Conservation (phyloP, 92 coral and sea anemone species). For the Heliopora coerulea region DNA sequence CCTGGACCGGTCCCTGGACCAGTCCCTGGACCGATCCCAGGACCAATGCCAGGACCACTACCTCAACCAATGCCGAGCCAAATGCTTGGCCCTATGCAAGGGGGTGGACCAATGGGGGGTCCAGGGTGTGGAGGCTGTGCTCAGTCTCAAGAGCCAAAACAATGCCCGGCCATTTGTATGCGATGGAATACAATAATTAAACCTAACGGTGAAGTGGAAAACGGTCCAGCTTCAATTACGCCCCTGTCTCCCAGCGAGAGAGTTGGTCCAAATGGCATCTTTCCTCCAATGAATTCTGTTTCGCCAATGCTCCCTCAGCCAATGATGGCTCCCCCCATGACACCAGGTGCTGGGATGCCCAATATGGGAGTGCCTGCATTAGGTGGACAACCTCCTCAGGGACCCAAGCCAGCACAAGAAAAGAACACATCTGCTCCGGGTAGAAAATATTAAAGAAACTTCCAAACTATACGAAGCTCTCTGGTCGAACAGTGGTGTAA, state of each 20-base stretch:
- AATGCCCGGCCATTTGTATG: constrained; percentile 41
- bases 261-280: constrained; percentile 32
- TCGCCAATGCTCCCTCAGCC: background rate
- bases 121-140: constrained; percentile 45
- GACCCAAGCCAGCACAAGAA: constrained; percentile 10
- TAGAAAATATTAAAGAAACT: background rate
- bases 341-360: background rate
- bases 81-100: constrained; percentile 17
- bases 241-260: constrained; percentile 32
- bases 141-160: constrained; percentile 34
- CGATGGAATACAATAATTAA: constrained; percentile 37
- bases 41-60: background rate
- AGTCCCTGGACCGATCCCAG: constrained; percentile 5
- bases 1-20: background rate
- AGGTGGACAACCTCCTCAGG: constrained; percentile 32
- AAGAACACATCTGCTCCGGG: constrained; percentile 14
- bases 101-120: constrained; percentile 35
- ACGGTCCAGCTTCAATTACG: constrained; percentile 26
- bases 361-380: background rate
- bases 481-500: constrained; percentile 40
- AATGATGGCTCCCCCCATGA: background rate
- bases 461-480: constrained; percentile 7
- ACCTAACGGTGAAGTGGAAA: constrained; percentile 33
- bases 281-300: constrained; percentile 30
- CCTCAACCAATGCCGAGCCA: background rate